Evolutionary conservation across 2,888 invertebrate species (phyloP).

Genomic region (Barypeithes pellucidus): DNA sequence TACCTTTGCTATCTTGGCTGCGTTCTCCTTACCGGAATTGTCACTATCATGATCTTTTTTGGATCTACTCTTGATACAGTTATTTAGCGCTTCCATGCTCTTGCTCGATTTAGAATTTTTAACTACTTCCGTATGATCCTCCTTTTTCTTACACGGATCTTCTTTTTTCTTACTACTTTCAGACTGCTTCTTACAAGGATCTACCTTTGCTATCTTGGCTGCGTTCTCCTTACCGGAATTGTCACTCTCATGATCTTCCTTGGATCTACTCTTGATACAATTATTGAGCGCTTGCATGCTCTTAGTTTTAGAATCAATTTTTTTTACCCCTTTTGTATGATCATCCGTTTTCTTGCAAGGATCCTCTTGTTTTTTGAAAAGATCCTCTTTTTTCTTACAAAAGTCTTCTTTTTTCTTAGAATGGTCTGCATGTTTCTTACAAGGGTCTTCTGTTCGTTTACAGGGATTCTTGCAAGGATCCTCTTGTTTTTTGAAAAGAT

Average conservation of each 20-base stretch:
- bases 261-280: too few relatives aligned
- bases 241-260: too few relatives aligned
- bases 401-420: conserved; percentile 47
- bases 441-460: conserved; percentile 42
- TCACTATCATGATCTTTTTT: too few relatives aligned
- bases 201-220: too few relatives aligned
- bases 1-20: too few relatives aligned
- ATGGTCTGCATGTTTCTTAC: conserved; percentile 39
- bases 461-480: conserved; percentile 44
- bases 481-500: conserved; percentile 47
- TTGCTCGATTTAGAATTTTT: neutral
- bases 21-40: too few relatives aligned
- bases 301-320: neutral
- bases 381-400: conserved; percentile 47
- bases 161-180: conserved; percentile 47
- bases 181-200: conserved; percentile 46
- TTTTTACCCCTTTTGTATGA: conserved; percentile 16
- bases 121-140: conserved; percentile 33
- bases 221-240: too few relatives aligned
- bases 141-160: conserved; percentile 51
- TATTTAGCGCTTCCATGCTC: too few relatives aligned
- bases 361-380: conserved; percentile 47
- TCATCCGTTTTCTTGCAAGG: conserved; percentile 51
- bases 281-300: too few relatives aligned
- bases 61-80: too few relatives aligned